Evolutionary conservation across 2,797 vertebrate species (phyloP).

Genomic region (Vultur gryphus): DNA sequence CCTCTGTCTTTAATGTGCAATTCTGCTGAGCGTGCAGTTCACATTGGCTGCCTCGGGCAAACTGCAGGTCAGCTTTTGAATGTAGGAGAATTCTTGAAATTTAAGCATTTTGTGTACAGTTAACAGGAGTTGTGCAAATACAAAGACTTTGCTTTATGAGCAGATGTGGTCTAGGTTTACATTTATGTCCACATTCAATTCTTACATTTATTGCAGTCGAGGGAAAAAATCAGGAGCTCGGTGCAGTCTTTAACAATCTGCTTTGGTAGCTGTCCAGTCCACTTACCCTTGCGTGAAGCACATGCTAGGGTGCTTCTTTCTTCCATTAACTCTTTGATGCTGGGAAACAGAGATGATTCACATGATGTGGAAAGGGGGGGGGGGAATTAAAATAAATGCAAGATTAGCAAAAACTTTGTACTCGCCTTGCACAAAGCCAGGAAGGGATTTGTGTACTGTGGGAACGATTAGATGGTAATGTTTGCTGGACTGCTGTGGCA

Average conservation of each 20-base stretch:
- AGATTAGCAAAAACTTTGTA: neutral
- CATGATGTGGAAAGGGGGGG: neutral
- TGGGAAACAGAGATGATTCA: neutral
- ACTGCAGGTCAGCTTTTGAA: constrained; percentile 46
- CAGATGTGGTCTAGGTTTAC: constrained; percentile 46
- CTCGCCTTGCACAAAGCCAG: neutral
- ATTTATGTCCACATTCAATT: constrained; percentile 1
- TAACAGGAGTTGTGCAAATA: constrained; percentile 14
- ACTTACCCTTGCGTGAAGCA: constrained; percentile 14
- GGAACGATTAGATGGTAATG: neutral
- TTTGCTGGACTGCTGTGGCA: neutral
- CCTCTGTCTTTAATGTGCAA: neutral
- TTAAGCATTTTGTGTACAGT: constrained; percentile 34
- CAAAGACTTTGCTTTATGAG: constrained; percentile 58
- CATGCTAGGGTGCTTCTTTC: neutral
- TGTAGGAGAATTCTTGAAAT: constrained; percentile 28
- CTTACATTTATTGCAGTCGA: neutral
- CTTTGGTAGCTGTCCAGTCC: constrained; percentile 28
- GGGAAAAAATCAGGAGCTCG: neutral
- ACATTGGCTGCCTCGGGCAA: neutral
- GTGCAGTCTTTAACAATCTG: constrained; percentile 22
- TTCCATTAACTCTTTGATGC: constrained; percentile 32
- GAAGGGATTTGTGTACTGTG: neutral
- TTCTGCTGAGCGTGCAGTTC: constrained; percentile 49
- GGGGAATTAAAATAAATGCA: neutral